These are phyloP conservation scores for Oophaga sylvatica DNA, from an alignment of 2,797 vertebrate species.

Conservation along the genomic window DNA sequence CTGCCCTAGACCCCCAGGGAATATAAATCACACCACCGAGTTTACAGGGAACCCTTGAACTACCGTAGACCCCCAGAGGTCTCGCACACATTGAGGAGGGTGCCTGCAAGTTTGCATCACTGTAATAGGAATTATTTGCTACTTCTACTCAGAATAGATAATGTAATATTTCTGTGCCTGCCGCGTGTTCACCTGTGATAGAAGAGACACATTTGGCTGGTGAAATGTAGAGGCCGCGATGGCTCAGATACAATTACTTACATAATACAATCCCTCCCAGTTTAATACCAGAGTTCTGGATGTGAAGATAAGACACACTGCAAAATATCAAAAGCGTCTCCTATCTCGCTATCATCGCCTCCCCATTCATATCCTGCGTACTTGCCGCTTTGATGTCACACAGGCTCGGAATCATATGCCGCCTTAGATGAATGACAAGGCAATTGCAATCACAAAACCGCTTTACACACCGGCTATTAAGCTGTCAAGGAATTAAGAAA, in stretches of 20 bases:
- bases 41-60: background rate
- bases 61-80: background rate
- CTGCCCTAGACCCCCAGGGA: background rate
- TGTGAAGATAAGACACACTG: conserved; percentile 27
- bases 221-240: background rate
- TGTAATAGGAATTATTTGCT: background rate
- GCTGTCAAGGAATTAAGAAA: conserved; percentile 2
- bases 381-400: background rate
- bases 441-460: conserved; percentile 19
- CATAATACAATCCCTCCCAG: conserved; percentile 35
- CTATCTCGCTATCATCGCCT: conserved; percentile 19
- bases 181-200: background rate
- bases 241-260: conserved; percentile 2
- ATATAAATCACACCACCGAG: background rate
- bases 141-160: background rate
- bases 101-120: too few species aligned
- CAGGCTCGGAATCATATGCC: background rate
- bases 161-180: background rate
- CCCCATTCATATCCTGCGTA: background rate
- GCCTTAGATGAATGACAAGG: conserved; percentile 8
- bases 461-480: conserved; percentile 3
- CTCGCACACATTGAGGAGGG: background rate
- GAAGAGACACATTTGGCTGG: background rate
- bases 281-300: conserved; percentile 22
- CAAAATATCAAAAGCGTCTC: background rate